Percentiles rank a stretch among this genome's conserved stretches.
These are phyloP conservation scores for Hypomesus transpacificus DNA, from an alignment of 2,113 vertebrate genomes.

Conservation along the genomic window DNA sequence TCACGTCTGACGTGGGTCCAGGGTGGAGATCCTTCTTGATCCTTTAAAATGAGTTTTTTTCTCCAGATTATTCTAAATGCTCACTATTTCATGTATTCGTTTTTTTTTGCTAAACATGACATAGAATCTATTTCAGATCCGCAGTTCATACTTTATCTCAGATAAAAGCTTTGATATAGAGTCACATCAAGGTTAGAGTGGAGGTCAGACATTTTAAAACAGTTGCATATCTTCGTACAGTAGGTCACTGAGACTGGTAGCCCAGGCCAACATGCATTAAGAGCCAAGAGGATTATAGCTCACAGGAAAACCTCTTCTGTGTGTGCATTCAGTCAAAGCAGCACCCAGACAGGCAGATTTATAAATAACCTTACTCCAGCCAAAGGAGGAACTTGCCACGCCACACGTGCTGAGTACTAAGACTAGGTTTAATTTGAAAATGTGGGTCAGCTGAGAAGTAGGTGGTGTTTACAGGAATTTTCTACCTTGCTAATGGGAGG, in stretches of 20 bases:
- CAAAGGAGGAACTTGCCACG: constrained; percentile 29
- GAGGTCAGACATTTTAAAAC: background rate
- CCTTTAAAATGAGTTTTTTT: too few relatives aligned
- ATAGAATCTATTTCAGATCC: background rate
- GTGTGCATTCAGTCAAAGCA: constrained; percentile 9
- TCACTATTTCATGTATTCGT: background rate
- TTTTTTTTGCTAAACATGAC: background rate
- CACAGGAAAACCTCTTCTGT: constrained; percentile 41
- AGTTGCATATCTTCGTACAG: background rate
- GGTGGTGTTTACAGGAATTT: constrained; percentile 54
- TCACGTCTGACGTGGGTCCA: background rate
- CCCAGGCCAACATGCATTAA: constrained; percentile 44
- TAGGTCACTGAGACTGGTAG: constrained; percentile 8
- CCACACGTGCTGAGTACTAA: constrained; percentile 58
- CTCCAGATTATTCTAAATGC: too few relatives aligned
- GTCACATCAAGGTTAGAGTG: background rate
- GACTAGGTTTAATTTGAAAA: constrained; percentile 58
- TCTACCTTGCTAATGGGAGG: constrained; percentile 49
- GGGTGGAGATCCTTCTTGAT: too few relatives aligned
- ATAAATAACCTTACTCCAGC: constrained; percentile 60
- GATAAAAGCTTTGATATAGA: background rate
- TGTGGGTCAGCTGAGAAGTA: constrained; percentile 65
- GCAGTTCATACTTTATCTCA: too few relatives aligned
- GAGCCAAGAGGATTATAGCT: constrained; percentile 47
- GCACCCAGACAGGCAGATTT: constrained; percentile 53